Evolutionary conservation across 2,113 vertebrate species (phyloP), one percentile per base, ranked within the genome.

Genomic region (Prolemur simus): DNA sequence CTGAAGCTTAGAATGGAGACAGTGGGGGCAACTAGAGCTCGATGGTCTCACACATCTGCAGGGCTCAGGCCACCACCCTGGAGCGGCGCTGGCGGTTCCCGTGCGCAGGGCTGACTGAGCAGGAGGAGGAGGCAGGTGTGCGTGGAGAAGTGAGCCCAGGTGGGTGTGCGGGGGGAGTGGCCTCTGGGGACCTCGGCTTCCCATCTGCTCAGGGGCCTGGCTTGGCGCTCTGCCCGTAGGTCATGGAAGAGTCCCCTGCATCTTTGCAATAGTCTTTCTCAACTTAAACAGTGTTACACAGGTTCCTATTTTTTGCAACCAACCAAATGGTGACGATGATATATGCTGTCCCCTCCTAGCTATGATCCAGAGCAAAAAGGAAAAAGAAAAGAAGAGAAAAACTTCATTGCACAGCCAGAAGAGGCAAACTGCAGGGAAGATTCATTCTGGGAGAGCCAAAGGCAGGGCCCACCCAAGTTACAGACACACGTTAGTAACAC

Each of bases 91-190:
- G 4, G 1, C 17, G 39, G 58, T 2, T 54, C 11, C 34, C 2
- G 3, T 18, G 58, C n/a, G 56, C 0, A 1, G 0, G 18, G 17
- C 29, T 1, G 23, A 60, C 3, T 37, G 82, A 23, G 71, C 47
- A 20, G 5, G 54, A 60, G 29, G 8, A 63, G 37, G 25, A 76
- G 52, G 14, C 23, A 87, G 74, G 6, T 2, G 6, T 21, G 29
- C 21, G 32, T 1, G 47, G 39, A 13, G 14, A 49, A 1, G 8
- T 8, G 37, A 86, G 66, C 8, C 27, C n/a, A 8, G 0, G 27
- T 12, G 18, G 13, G 15, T 1, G 5, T 77, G 45, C 4, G 6
- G 25, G 20, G 45, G 49, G 7, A 37, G 21, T 5, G 34, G 74
- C 10, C 23, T 25, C 45, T 29, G 45, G 34, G 14, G 52, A 71